Evolutionary conservation across 2,888 invertebrate genomes (phyloP), one percentile per base, ranked within the genome.

Genomic region (Morinoia aosen): DNA sequence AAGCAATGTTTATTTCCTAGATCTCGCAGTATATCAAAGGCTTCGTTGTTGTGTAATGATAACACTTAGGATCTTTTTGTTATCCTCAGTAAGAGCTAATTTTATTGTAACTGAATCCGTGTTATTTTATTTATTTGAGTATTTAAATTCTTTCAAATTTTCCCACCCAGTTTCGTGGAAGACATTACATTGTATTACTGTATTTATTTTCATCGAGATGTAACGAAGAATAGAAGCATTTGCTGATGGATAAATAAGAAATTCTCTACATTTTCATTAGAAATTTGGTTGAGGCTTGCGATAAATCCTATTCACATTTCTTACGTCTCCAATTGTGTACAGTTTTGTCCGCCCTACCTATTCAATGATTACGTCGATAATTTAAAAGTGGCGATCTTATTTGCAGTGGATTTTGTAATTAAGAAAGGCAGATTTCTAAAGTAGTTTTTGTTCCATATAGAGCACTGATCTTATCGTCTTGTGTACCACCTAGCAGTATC

Each of bases 11-110:
- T 93, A 39, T 93, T 93, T 93, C 56, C 93, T 93, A 93, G 93
- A 93, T 93, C 93, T 93, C 93, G 93, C 93, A 93, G 93, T 93
- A 93, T 93, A 57, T 93, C 93, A 93, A 93, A 93, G 56, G 93
- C 93, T 93, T 93, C 93, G 93, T 93, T 93, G 93, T 93, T 93
- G 93, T 93, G 93, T 93, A 93, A 93, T 93, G 93, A 93, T 93
- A 93, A 93, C 56, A 93, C 93, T 57, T 93, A 57, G 93, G 5
- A 93, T 93, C 93, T 57, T 93, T 93, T 93, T 93, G 93, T 93
- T 93, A 48, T 93, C 93, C 93, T 93, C 58, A 33, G 48, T 56
- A 12, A 57, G 33, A 57, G 57, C 56, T n/a, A 48, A 57, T 93
- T 93, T 57, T 56, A 57, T 57, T 57, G n/a, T 57, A 57, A 39